phyloP scores from a whole-genome alignment of 2,888 invertebrate genomes.

The Drepana falcataria region DNA sequence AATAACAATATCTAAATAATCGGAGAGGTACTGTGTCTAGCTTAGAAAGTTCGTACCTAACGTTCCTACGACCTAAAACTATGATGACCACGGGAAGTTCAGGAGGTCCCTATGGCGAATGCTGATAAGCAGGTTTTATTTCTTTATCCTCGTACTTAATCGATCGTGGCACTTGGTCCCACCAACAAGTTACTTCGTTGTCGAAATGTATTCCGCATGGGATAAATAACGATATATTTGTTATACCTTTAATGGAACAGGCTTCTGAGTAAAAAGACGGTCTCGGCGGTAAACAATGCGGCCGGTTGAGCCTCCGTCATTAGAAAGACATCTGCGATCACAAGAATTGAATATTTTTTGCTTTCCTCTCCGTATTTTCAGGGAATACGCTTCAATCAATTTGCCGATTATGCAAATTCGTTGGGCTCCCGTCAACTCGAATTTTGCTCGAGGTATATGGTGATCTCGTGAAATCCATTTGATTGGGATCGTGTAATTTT shows the following conservation, averaged over 20 bases:
- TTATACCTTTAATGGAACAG: slow-evolving; percentile 33
- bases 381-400: slow-evolving; percentile 70
- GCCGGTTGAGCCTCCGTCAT: slow-evolving; percentile 34
- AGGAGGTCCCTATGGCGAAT: too few relatives aligned
- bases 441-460: slow-evolving; percentile 37
- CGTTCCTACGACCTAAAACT: too few relatives aligned
- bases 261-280: slow-evolving; percentile 28
- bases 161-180: too few relatives aligned
- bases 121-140: too few relatives aligned
- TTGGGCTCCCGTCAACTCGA: slow-evolving; percentile 47
- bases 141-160: too few relatives aligned
- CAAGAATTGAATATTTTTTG: slow-evolving; percentile 53
- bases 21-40: too few relatives aligned
- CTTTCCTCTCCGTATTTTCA: slow-evolving; percentile 45
- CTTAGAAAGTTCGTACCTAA: too few relatives aligned
- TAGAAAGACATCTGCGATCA: slow-evolving; percentile 55
- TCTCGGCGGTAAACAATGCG: slow-evolving; percentile 28
- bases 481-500: slow-evolving; percentile 47
- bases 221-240: slow-evolving; percentile 4
- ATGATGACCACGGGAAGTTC: too few relatives aligned
- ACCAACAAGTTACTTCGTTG: too few relatives aligned
- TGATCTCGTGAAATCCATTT: slow-evolving; percentile 49
- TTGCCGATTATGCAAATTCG: slow-evolving; percentile 69
- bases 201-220: too few relatives aligned
- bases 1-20: too few relatives aligned